Conservation (phyloP, 2,797 vertebrate genomes). For the Eulemur coronatus region DNA sequence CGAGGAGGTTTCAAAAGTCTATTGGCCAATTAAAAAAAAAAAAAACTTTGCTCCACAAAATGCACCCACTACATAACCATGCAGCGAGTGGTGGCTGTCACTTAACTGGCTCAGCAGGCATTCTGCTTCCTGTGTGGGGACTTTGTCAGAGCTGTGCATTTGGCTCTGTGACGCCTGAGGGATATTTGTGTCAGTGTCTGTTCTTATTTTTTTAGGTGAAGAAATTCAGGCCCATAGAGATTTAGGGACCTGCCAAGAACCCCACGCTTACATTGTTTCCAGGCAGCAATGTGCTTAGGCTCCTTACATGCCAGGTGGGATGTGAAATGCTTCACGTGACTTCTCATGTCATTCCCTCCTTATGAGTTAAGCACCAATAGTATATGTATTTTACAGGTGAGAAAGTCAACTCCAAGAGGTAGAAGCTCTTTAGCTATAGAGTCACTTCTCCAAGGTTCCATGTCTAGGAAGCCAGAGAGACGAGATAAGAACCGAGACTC, state of each 20-base stretch:
- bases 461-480: not conserved
- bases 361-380: not conserved
- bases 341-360: not conserved
- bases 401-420: not conserved
- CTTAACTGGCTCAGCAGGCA: too few species aligned
- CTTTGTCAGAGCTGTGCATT: not conserved
- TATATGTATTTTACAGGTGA: not conserved
- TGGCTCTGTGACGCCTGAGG: not conserved
- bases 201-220: not conserved
- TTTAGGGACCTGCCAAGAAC: not conserved
- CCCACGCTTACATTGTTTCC: not conserved
- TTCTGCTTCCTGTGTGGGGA: not conserved
- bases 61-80: too few species aligned
- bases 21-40: not conserved
- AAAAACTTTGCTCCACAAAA: not conserved
- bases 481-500: not conserved
- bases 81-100: rapidly evolving
- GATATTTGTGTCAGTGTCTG: not conserved
- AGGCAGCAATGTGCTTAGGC: not conserved
- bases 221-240: not conserved
- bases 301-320: not conserved
- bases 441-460: not conserved
- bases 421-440: not conserved
- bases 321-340: not conserved
- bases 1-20: not conserved